A percentile compares a stretch with the other conserved stretches of the same genome.
Conservation (phyloP, 2,113 vertebrate species). For the Damaliscus lunatus region DNA sequence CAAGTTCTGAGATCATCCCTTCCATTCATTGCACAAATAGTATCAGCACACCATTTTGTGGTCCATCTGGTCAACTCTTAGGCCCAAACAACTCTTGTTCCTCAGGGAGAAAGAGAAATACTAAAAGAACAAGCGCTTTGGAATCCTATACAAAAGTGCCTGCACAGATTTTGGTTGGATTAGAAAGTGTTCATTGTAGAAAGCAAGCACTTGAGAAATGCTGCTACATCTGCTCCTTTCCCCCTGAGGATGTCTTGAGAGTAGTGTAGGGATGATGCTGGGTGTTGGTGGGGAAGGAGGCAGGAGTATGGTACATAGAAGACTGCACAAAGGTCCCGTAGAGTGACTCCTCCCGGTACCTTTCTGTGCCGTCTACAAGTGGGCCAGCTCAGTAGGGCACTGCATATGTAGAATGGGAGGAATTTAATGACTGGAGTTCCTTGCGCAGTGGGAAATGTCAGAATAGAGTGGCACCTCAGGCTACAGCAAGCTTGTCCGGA, state of each 20-base stretch:
- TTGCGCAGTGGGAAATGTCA: neutral
- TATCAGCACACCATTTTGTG: slow-evolving; percentile 2
- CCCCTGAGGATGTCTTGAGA: slow-evolving; percentile 15
- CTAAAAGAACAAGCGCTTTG: slow-evolving; percentile 54
- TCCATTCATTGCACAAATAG: neutral
- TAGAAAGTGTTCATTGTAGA: neutral
- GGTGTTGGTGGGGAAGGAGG: neutral
- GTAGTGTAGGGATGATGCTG: neutral
- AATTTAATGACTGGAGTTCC: neutral
- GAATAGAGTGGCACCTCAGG: neutral
- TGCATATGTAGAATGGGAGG: rapidly evolving
- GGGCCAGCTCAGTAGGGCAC: neutral
- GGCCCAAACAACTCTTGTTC: neutral
- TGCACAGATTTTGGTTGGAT: slow-evolving; percentile 42
- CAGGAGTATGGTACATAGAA: neutral
- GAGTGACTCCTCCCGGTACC: too few relatives aligned
- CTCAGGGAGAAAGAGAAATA: neutral
- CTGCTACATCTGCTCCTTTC: slow-evolving; percentile 38
- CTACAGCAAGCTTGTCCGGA: rapidly evolving
- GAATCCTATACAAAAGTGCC: neutral
- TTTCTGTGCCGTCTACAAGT: neutral
- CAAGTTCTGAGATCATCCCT: slow-evolving; percentile 33
- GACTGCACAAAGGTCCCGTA: neutral
- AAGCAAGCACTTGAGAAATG: slow-evolving; percentile 37
- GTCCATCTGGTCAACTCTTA: slow-evolving; percentile 52